These are phyloP conservation scores for Amniataba percoides DNA, from an alignment of 2,797 vertebrate genomes.

Conservation along the genomic window DNA sequence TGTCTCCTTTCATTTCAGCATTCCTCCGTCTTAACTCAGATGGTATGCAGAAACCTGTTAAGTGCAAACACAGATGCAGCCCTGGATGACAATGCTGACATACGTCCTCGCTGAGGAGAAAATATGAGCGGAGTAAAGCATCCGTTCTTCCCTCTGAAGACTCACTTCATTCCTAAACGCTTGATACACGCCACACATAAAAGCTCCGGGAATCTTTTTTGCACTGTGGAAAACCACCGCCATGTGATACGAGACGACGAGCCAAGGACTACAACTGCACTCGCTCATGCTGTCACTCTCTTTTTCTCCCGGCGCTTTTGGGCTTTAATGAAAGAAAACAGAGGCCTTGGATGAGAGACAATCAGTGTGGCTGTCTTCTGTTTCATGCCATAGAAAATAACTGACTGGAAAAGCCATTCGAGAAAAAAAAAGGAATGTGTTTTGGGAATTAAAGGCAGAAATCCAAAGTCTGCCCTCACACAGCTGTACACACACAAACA, in stretches of 20 bases:
- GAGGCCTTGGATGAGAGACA: slow-evolving; percentile 59
- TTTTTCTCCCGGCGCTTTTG: slow-evolving; percentile 29
- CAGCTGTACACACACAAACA: slow-evolving; percentile 56
- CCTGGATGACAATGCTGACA: slow-evolving; percentile 31
- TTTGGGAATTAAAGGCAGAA: slow-evolving; percentile 53
- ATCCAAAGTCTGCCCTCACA: slow-evolving; percentile 58
- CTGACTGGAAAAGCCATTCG: slow-evolving; percentile 64
- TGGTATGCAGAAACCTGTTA: slow-evolving; percentile 48
- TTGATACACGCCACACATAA: slow-evolving; percentile 38
- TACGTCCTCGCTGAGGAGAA: slow-evolving; percentile 33
- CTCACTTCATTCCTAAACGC: slow-evolving; percentile 29
- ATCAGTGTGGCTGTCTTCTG: slow-evolving; percentile 54
- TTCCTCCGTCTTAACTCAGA: neutral
- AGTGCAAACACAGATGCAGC: slow-evolving; percentile 32
- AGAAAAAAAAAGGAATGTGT: slow-evolving; percentile 61
- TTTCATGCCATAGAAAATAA: slow-evolving; percentile 67
- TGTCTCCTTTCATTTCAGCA: neutral
- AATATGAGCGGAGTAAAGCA: slow-evolving; percentile 23
- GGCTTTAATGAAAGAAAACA: slow-evolving; percentile 71
- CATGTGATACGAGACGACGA: slow-evolving; percentile 45
- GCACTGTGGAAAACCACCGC: slow-evolving; percentile 52
- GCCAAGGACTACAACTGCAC: slow-evolving; percentile 63
- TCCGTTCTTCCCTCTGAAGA: slow-evolving; percentile 26
- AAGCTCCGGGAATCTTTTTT: slow-evolving; percentile 27
- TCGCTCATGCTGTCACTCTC: slow-evolving; percentile 41